Conservation (phyloP, 2,113 vertebrate species). For the Excalfactoria chinensis region DNA sequence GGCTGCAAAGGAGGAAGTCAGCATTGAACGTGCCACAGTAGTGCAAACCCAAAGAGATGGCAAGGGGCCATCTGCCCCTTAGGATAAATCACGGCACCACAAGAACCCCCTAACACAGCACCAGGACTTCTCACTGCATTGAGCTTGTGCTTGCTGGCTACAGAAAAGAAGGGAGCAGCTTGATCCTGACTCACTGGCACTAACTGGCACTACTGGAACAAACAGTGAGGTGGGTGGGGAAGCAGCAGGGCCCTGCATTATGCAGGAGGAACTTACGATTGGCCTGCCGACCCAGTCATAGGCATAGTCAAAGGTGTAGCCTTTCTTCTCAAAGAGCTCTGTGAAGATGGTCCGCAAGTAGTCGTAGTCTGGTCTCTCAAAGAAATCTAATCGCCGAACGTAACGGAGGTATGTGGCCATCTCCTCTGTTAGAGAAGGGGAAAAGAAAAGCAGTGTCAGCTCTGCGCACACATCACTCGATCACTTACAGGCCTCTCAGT, state of each 20-base stretch:
- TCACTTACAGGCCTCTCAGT: background rate
- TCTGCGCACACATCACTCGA: background rate
- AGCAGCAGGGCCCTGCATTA: background rate
- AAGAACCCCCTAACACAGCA: fast-evolving
- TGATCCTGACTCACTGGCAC: background rate
- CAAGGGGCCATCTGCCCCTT: background rate
- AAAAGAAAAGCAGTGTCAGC: background rate
- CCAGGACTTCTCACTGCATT: background rate
- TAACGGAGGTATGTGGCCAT: conserved; percentile 98
- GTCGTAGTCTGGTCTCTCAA: conserved; percentile 98
- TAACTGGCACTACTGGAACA: background rate
- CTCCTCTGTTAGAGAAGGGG: conserved; percentile 86
- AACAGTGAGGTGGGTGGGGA: background rate
- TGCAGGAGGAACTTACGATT: conserved; percentile 87
- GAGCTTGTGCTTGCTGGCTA: background rate
- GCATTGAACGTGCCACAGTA: background rate
- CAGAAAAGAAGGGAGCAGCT: background rate
- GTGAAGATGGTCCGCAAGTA: conserved; percentile 96
- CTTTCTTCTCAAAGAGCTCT: conserved; percentile 96
- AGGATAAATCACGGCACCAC: background rate
- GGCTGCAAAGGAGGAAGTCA: background rate
- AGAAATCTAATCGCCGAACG: conserved; percentile 96
- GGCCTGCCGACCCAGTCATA: conserved; percentile 98
- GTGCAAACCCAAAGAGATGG: background rate
- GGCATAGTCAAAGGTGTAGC: conserved; percentile 96